Percentiles rank a stretch among this genome's conserved stretches.
phyloP scores from a whole-genome alignment of 2,113 vertebrate species.

The Microcebus lehilahytsara region DNA sequence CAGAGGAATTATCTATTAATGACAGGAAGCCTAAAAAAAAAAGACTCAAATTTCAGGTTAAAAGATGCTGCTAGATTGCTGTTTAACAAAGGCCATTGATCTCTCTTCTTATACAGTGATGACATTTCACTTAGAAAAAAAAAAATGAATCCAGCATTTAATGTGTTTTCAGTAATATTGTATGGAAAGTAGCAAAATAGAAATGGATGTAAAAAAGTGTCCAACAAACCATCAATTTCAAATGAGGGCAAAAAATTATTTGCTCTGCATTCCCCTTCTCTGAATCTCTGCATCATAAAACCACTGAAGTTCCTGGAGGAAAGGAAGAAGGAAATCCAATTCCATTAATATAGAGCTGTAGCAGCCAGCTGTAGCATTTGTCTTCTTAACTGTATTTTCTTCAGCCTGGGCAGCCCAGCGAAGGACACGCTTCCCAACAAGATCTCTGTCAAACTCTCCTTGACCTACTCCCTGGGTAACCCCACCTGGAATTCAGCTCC shows the following conservation, averaged over 20 bases:
- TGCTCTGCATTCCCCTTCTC: neutral
- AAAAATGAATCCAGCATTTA: neutral
- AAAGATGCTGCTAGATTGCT: neutral
- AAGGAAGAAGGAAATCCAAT: neutral
- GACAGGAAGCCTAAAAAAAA: constrained; percentile 16
- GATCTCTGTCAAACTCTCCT: neutral
- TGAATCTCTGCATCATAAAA: neutral
- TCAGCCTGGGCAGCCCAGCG: neutral
- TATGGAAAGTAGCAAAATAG: constrained; percentile 12
- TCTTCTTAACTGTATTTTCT: neutral
- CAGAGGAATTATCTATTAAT: constrained; percentile 35
- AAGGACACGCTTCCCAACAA: neutral
- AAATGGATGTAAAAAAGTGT: neutral
- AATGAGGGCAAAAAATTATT: neutral
- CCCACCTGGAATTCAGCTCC: neutral
- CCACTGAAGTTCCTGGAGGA: neutral
- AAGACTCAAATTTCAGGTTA: neutral
- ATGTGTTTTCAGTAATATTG: constrained; percentile 41
- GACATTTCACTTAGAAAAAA: constrained; percentile 23
- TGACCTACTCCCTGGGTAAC: neutral
- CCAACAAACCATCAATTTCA: neutral
- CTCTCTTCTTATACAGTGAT: neutral
- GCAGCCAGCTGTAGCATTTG: neutral
- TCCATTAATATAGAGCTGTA: neutral
- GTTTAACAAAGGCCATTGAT: constrained; percentile 17